Evolutionary conservation across 2,797 vertebrate genomes (phyloP), one percentile per base, ranked within the genome.

Genomic region (Tauraco hartlaubi): DNA sequence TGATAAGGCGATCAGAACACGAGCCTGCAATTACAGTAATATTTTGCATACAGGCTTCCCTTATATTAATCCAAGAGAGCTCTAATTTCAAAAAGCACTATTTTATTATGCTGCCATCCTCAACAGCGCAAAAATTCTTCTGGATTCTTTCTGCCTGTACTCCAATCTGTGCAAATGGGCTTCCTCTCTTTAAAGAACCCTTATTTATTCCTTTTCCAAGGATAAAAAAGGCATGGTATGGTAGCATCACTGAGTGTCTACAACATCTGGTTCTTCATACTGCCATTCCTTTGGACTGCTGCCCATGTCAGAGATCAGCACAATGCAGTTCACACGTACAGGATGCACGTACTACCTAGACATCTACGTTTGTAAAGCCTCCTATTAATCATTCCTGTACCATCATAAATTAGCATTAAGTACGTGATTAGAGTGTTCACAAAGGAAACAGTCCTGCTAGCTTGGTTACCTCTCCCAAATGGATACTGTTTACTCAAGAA

Each of bases 1-100:
- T 74, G 90, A 87, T 80, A 95, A 96, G 39, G 63, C 91, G 91
- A 84, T 54, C 69, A 76, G 95, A 94, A 77, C 52, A 80, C 8
- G 76, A 96, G 85, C 90, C 76, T 77, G 54, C 67, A 96, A 94
- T 94, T 94, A 96, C 64, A 75, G 77, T 43, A 90, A 66, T 76
- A 61, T 41, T 88, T 87, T 81, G 71, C 84, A 89, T 82, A 85
- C 82, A 88, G 37, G 79, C 73, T 89, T 90, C 67, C 59, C 46
- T 85, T 67, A 46, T 7, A 62, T 85, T 96, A 68, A 94, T 56
- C 61, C 52, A 41, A 69, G 88, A 71, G 46, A 76, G 44, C 28
- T 58, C 39, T 37, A 28, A n/a, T 46, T 82, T 54, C 44, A 73
- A 77, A 81, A 15, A 12, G 3, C 29, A 29, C 46, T 56, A 13